Percentiles rank a stretch among this genome's conserved stretches.
Evolutionary conservation across 2,888 invertebrate species (phyloP).

Genomic region (Autographa pulchrina): DNA sequence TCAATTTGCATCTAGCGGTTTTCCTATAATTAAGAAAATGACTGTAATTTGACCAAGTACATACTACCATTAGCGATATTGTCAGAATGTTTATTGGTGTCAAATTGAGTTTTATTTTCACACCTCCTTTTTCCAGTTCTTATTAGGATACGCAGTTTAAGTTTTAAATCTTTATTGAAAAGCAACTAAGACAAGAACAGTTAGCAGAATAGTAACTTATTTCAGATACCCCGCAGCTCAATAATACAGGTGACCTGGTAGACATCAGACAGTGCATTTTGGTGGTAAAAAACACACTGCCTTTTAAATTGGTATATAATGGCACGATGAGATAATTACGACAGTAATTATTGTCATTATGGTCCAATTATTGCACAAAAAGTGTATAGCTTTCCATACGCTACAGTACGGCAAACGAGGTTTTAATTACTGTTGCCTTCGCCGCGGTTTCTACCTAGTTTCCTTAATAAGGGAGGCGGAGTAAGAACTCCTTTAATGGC

Average conservation of each 20-base stretch:
- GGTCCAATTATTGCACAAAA: neutral
- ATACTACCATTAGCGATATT: neutral
- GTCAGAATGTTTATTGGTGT: neutral
- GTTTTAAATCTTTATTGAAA: too few relatives aligned
- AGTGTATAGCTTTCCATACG: neutral
- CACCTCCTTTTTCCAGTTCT: too few relatives aligned
- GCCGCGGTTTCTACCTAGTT: neutral
- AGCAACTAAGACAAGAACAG: too few relatives aligned
- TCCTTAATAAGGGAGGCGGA: constrained; percentile 1
- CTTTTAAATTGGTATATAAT: neutral
- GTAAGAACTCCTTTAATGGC: constrained; percentile 2
- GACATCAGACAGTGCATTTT: too few relatives aligned
- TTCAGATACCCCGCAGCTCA: too few relatives aligned
- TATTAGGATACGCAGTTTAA: too few relatives aligned
- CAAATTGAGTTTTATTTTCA: too few relatives aligned
- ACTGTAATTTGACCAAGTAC: neutral
- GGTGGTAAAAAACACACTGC: too few relatives aligned
- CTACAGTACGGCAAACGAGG: neutral
- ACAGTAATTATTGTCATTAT: neutral
- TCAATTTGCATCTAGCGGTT: neutral
- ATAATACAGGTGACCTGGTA: too few relatives aligned
- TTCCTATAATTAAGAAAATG: constrained; percentile 29
- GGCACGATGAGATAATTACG: neutral
- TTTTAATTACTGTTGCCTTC: constrained; percentile 5
- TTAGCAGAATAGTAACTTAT: too few relatives aligned